A percentile compares a stretch with the other conserved stretches of the same genome.
These are phyloP conservation scores for Meta bourneti DNA, from an alignment of 2,888 invertebrate genomes.

Conservation along the genomic window DNA sequence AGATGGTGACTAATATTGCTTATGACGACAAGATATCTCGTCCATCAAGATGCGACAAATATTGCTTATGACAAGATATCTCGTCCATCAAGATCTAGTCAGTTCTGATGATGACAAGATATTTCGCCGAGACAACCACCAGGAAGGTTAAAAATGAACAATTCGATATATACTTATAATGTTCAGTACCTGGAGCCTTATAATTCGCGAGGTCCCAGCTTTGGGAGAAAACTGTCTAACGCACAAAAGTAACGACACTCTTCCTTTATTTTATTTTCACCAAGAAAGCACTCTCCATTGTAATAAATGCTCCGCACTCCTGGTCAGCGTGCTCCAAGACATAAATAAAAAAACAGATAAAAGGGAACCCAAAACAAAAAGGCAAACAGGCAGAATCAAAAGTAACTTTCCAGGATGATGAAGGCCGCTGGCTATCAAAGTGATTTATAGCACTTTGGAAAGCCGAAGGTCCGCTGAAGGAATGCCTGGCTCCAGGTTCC, in stretches of 20 bases:
- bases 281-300: constrained; percentile 11
- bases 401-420: constrained; percentile 52
- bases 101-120: too few relatives aligned
- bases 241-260: neutral
- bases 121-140: too few relatives aligned
- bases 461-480: constrained; percentile 34
- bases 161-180: too few relatives aligned
- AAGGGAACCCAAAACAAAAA: constrained; percentile 27
- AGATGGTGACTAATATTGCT: too few relatives aligned
- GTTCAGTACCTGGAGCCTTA: too few relatives aligned
- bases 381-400: constrained; percentile 37
- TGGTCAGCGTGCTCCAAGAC: constrained; percentile 15
- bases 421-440: constrained; percentile 60
- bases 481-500: constrained; percentile 3
- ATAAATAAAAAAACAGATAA: constrained; percentile 28
- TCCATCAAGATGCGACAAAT: too few relatives aligned
- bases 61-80: too few relatives aligned
- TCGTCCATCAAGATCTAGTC: too few relatives aligned
- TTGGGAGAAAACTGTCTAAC: neutral
- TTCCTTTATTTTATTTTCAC: too few relatives aligned
- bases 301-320: constrained; percentile 13
- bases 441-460: constrained; percentile 65
- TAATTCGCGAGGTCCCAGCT: too few relatives aligned
- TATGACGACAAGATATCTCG: too few relatives aligned
- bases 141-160: too few relatives aligned